phyloP scores from a whole-genome alignment of 2,797 vertebrate genomes.

The Eremophila alpestris region DNA sequence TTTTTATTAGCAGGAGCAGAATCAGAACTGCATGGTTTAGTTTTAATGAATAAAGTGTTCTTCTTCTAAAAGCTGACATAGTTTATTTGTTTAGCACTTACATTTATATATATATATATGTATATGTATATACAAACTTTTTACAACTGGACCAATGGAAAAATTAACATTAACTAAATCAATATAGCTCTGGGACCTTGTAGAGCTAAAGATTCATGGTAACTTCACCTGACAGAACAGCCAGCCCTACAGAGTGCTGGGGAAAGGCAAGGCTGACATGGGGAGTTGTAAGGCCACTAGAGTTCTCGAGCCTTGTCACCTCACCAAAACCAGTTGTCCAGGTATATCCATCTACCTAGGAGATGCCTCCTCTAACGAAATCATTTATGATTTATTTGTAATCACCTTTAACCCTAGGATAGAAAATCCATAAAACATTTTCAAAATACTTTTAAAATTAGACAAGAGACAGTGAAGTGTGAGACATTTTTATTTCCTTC shows the following conservation, averaged over 20 bases:
- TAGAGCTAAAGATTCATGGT: background rate
- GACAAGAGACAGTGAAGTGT: background rate
- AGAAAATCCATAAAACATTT: background rate
- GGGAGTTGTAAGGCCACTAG: background rate
- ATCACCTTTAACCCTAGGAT: background rate
- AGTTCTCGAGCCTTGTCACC: background rate
- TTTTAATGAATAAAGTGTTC: background rate
- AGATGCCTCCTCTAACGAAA: fast-evolving
- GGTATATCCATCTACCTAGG: background rate
- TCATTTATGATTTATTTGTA: background rate
- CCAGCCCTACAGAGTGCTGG: background rate
- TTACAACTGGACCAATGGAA: background rate
- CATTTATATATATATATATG: fast-evolving
- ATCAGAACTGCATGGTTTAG: background rate
- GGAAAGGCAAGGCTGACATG: background rate
- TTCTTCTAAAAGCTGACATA: background rate
- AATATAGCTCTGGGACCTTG: background rate
- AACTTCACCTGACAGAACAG: background rate
- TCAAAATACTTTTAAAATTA: background rate
- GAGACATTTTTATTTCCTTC: background rate
- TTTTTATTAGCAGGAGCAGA: background rate
- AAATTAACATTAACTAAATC: background rate
- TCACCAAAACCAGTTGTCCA: background rate
- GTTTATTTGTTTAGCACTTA: background rate
- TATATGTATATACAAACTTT: background rate